phyloP scores from a whole-genome alignment of 2,113 vertebrate genomes.

The Aythya baeri region DNA sequence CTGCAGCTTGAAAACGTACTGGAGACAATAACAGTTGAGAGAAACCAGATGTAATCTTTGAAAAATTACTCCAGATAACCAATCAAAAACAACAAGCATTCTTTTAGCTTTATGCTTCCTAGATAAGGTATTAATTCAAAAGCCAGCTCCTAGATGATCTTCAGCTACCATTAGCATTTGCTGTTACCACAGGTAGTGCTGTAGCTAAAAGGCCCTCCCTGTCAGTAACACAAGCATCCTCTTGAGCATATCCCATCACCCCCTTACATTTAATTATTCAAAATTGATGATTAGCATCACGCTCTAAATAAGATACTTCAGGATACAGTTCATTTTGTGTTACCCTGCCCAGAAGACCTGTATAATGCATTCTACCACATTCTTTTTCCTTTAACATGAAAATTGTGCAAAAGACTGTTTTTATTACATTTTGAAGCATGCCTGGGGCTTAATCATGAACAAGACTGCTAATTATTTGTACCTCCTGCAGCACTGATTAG shows the following conservation, averaged over 20 bases:
- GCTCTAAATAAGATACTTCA: background rate
- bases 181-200: background rate
- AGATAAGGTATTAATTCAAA: background rate
- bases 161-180: background rate
- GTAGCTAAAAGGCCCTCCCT: background rate
- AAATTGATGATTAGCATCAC: background rate
- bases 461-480: constrained; percentile 26
- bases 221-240: background rate
- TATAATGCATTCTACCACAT: background rate
- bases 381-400: background rate
- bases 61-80: background rate
- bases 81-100: background rate
- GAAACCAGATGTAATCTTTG: background rate
- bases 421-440: constrained; percentile 12
- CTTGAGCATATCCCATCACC: too few relatives aligned
- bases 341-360: background rate
- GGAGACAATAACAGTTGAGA: background rate
- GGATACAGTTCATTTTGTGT: background rate
- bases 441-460: background rate
- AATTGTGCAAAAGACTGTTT: background rate
- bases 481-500: background rate
- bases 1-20: background rate
- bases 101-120: background rate
- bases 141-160: background rate
- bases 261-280: background rate